Evolutionary conservation across 2,113 vertebrate genomes (phyloP).

Genomic region (Trichechus manatus): DNA sequence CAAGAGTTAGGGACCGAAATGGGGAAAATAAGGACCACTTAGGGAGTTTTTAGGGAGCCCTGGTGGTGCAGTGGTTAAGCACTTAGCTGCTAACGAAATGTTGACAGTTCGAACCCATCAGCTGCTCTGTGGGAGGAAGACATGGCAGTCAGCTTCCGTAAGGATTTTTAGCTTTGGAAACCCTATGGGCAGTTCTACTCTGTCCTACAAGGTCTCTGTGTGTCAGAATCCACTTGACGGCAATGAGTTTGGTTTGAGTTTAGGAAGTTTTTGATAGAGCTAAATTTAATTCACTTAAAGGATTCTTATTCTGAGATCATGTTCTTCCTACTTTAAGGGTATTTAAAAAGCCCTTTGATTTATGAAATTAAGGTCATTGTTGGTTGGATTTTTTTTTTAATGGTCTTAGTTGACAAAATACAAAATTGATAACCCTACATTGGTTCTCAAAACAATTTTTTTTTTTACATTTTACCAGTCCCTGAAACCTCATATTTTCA

Average conservation of each 20-base stretch:
- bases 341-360: conserved; percentile 9
- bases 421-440: neutral
- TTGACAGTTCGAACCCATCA: too few relatives aligned
- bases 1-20: neutral
- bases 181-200: too few relatives aligned
- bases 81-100: too few relatives aligned
- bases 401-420: neutral
- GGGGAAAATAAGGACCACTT: neutral
- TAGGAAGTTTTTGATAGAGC: neutral
- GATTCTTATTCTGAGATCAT: neutral
- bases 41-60: too few relatives aligned
- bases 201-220: too few relatives aligned
- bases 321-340: neutral
- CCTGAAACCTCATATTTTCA: neutral
- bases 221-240: too few relatives aligned
- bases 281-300: neutral
- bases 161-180: too few relatives aligned
- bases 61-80: too few relatives aligned
- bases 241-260: too few relatives aligned
- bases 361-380: neutral
- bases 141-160: too few relatives aligned
- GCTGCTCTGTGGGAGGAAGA: too few relatives aligned
- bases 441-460: neutral
- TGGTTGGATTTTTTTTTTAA: neutral
- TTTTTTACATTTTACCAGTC: neutral